Evolutionary conservation across 92 coral and sea anemone genomes (phyloP).

Genomic region (Montipora capitata): DNA sequence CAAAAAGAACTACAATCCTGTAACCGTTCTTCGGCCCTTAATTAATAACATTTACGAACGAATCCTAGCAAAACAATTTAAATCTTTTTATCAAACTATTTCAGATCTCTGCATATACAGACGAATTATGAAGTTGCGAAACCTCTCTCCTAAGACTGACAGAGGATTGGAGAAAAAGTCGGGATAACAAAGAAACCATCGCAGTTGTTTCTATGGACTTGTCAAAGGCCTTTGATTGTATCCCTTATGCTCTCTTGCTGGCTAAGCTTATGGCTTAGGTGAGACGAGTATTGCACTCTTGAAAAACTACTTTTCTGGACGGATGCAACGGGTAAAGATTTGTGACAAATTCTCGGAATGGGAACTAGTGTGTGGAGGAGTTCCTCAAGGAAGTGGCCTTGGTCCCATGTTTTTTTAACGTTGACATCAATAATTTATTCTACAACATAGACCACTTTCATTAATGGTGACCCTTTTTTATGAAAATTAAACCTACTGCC

Average conservation of each 20-base stretch:
- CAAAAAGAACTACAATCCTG: background rate
- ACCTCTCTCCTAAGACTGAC: conserved; percentile 40
- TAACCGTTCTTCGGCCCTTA: background rate
- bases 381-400: too few relatives aligned
- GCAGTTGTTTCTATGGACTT: conserved; percentile 54
- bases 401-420: too few relatives aligned
- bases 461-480: too few relatives aligned
- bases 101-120: conserved; percentile 48
- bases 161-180: conserved; percentile 49
- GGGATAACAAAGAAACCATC: conserved; percentile 12
- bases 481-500: too few relatives aligned
- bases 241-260: conserved; percentile 13
- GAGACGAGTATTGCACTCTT: conserved; percentile 6
- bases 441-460: too few relatives aligned
- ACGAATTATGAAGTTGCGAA: conserved; percentile 31
- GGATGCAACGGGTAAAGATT: too few relatives aligned
- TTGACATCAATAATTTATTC: too few relatives aligned
- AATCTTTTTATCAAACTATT: conserved; percentile 1
- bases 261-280: conserved; percentile 31
- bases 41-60: background rate
- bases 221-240: conserved; percentile 50
- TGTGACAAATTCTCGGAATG: too few relatives aligned
- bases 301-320: background rate
- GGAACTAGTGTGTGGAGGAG: too few relatives aligned
- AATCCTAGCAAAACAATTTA: conserved; percentile 3